Evolutionary conservation across 37 sponge, comb jelly and placozoan genomes (phyloP).

Genomic region (Crambe crambe): DNA sequence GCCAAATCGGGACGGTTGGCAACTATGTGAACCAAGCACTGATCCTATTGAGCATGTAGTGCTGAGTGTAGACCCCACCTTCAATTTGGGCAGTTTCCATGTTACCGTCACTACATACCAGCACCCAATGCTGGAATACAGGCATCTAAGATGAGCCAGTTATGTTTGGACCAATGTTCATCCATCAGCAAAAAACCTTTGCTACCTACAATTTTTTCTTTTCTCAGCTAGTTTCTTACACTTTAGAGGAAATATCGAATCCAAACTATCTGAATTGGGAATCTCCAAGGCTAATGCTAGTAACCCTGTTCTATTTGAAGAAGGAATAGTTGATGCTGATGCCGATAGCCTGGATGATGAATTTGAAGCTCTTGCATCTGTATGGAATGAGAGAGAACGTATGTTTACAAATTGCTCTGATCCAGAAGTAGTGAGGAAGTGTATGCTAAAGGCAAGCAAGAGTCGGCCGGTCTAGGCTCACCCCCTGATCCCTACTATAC

Average conservation of each 20-base stretch:
- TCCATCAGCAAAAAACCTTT: conserved; percentile 29
- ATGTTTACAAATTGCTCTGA: neutral
- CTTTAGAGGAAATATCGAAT: conserved; percentile 23
- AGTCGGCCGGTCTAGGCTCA: conserved; percentile 5
- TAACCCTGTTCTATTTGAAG: conserved; percentile 13
- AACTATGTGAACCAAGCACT: no score
- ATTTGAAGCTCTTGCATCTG: conserved; percentile 16
- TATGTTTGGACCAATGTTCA: no score
- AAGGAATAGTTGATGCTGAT: conserved; percentile 34
- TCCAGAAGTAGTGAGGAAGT: conserved; percentile 3
- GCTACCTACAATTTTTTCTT: conserved; percentile 28
- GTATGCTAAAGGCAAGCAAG: conserved; percentile 11
- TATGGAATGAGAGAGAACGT: conserved; percentile 26
- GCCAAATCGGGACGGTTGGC: no score
- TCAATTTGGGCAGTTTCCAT: no score
- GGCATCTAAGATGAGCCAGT: no score
- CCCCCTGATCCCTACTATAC: conserved; percentile 25
- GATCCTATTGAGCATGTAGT: no score
- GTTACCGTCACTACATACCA: no score
- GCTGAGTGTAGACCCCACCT: no score
- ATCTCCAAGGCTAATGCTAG: conserved; percentile 20
- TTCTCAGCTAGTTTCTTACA: conserved; percentile 23
- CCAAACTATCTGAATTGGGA: conserved; percentile 17
- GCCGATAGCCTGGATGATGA: conserved; percentile 14
- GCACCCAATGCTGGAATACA: no score